Evolutionary conservation across 2,113 vertebrate species (phyloP).

Genomic region (Amia ocellicauda): DNA sequence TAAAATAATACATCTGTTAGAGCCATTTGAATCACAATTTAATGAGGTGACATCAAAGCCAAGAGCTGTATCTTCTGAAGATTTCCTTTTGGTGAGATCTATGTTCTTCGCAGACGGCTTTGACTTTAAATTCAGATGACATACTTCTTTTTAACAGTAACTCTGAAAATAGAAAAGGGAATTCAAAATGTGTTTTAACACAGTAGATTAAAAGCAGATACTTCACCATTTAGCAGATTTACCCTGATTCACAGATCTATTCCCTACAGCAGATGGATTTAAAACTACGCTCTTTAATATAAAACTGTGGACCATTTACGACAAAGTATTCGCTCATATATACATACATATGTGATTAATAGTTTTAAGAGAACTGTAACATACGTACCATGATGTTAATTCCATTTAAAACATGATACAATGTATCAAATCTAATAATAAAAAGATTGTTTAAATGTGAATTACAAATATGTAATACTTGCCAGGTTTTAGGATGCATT

Average conservation of each 20-base stretch:
- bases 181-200: slow-evolving; percentile 39
- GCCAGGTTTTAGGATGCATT: no score
- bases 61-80: slow-evolving; percentile 45
- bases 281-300: background rate
- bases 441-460: no score
- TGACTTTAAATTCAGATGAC: slow-evolving; percentile 65
- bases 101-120: slow-evolving; percentile 60
- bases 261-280: background rate
- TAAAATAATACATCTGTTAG: slow-evolving; percentile 77
- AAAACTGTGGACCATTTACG: no score
- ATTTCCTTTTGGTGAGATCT: slow-evolving; percentile 51
- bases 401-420: no score
- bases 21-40: slow-evolving; percentile 73
- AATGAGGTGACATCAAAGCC: slow-evolving; percentile 75
- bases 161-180: slow-evolving; percentile 41
- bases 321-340: no score
- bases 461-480: no score
- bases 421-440: no score
- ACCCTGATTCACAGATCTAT: slow-evolving; percentile 22
- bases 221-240: slow-evolving; percentile 24
- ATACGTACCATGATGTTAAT: no score
- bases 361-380: no score
- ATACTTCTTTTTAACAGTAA: slow-evolving; percentile 37
- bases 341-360: no score
- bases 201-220: slow-evolving; percentile 23